Conservation (phyloP, 2,888 invertebrate genomes). For the Drosophila hamatofila region DNA sequence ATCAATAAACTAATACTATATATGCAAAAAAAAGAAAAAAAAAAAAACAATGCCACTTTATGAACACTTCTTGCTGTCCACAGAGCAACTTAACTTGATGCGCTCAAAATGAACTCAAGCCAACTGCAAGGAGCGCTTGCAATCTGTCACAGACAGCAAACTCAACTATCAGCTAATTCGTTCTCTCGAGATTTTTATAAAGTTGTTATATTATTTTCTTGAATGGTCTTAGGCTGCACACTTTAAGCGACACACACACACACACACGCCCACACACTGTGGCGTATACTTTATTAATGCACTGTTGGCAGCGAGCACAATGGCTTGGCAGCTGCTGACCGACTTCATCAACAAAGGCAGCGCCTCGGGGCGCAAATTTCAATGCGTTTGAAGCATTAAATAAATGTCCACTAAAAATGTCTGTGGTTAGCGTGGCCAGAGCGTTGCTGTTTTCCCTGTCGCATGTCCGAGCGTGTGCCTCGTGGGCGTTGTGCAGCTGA, state of each 20-base stretch:
- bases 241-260: conserved; percentile 22
- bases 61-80: no score
- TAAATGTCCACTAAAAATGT: conserved; percentile 79
- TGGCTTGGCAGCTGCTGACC: conserved; percentile 49
- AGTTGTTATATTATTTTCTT: background rate
- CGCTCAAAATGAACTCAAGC: background rate
- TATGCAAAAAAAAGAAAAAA: no score
- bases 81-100: no score
- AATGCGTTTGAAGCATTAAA: conserved; percentile 80
- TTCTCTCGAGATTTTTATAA: background rate
- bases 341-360: conserved; percentile 72
- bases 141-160: background rate
- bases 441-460: conserved; percentile 26
- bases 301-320: conserved; percentile 36
- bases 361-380: conserved; percentile 68
- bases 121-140: background rate
- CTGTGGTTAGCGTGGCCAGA: conserved; percentile 46
- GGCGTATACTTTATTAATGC: conserved; percentile 49
- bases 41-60: no score
- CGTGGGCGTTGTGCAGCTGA: conserved; percentile 65
- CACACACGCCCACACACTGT: conserved; percentile 13
- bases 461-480: conserved; percentile 54
- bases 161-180: conserved; percentile 1
- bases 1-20: no score
- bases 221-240: conserved; percentile 30